Evolutionary conservation across 2,888 invertebrate species (phyloP), one percentile per base, ranked within the genome.

Genomic region (Lochmaea capreae): DNA sequence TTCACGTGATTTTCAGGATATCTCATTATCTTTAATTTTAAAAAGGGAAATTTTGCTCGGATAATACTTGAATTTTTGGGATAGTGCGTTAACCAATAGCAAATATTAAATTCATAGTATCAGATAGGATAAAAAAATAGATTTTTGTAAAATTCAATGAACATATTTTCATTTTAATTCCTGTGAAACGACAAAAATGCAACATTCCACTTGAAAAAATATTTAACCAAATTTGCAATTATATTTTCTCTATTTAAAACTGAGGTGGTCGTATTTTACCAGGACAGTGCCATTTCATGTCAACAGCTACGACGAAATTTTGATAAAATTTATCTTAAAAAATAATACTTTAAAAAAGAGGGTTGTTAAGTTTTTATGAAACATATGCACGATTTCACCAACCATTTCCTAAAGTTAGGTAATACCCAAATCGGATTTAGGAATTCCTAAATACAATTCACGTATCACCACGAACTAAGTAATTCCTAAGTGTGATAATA

Each of bases 171-270:
- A 67, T 46, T 12, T 46, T 39, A 26, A 26, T 11, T 59, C 26
- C 59, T 12, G 59, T 59, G 12, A 59, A 33, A 57, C 14, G 2
- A 59, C 26, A 59, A n/a, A 46, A 58, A 61, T 39, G n/a, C 61
- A 61, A 61, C 33, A 33, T 68, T 59, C 33, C 66, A 49, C 33
- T 57, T 57, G 1, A 8, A 33, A 52, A 61, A 62, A 61, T 22
- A 65, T 54, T 42, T 58, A 68, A 49, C 49, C 49, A n/a, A 49
- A n/a, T 49, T 49, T 6, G 8, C n/a, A 6, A 33, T 33, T n/a
- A n/a, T 49, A 49, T n/a, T 49, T 49, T 49, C 49, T n/a, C 4
- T 49, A n/a, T 49, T 49, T 49, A n/a, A 14, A 14, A 49, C 14
- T 4, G 12, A 49, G n/a, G 5, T n/a, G 14, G 14, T 49, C n/a